A percentile compares a stretch with the other conserved stretches of the same genome.
phyloP scores from a whole-genome alignment of 1,140 invertebrate species.

The Camponotus pennsylvanicus region DNA sequence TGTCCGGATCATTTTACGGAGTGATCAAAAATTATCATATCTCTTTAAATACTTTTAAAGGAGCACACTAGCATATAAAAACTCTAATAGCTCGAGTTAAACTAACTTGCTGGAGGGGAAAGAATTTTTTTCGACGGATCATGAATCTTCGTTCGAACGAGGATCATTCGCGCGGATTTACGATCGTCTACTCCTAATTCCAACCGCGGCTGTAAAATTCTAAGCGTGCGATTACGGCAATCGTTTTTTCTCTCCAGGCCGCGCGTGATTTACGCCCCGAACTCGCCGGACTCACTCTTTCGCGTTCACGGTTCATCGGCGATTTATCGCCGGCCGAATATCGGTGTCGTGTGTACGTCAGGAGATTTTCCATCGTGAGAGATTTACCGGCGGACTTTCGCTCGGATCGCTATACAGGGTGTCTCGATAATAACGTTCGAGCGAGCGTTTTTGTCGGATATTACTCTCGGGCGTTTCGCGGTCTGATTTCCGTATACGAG shows the following conservation, averaged over 20 bases:
- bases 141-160: conserved; percentile 14
- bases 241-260: conserved; percentile 4
- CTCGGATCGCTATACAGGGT: conserved; percentile 8
- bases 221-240: conserved; percentile 44
- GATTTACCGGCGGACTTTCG: conserved; percentile 53
- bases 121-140: conserved; percentile 8
- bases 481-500: conserved; percentile 29
- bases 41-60: not conserved
- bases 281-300: conserved; percentile 35
- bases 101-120: not conserved
- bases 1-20: not conserved
- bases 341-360: conserved; percentile 1
- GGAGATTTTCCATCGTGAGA: conserved; percentile 43
- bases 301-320: conserved; percentile 49
- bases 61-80: not conserved
- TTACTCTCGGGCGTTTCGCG: conserved; percentile 29
- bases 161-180: conserved; percentile 17
- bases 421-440: conserved; percentile 8
- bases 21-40: not conserved
- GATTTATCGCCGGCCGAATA: conserved; percentile 54
- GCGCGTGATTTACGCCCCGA: conserved; percentile 48
- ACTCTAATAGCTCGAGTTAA: not conserved
- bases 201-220: conserved; percentile 41
- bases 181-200: conserved; percentile 38
- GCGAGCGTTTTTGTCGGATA: conserved; percentile 18